These are phyloP conservation scores for Zoanthus solanderi DNA, from an alignment of 92 coral and sea anemone species.

Conservation along the genomic window DNA sequence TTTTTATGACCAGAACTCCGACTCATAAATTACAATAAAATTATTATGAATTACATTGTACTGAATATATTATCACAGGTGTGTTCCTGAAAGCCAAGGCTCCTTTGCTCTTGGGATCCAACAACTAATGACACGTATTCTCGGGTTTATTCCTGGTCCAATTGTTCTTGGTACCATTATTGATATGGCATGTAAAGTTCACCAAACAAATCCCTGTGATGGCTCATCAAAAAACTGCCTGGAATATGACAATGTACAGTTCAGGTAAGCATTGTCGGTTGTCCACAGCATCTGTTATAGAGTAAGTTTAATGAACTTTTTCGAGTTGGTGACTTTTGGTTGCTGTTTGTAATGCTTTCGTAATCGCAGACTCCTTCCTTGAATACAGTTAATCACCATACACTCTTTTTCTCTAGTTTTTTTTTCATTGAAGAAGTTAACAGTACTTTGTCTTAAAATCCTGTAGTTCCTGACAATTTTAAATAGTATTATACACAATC, in stretches of 20 bases:
- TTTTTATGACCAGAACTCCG: no score
- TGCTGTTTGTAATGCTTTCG: no score
- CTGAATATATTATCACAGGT: slow-evolving; percentile 57
- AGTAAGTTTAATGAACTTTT: no score
- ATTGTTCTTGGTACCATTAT: slow-evolving; percentile 83
- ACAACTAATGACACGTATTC: slow-evolving; percentile 84
- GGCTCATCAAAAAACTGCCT: slow-evolving; percentile 84
- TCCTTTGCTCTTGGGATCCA: slow-evolving; percentile 96
- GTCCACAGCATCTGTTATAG: no score
- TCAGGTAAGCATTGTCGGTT: slow-evolving; percentile 67
- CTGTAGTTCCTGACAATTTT: no score
- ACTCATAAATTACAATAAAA: neutral
- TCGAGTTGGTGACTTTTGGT: no score
- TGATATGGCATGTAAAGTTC: slow-evolving; percentile 82
- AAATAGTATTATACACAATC: no score
- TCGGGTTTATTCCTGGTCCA: slow-evolving; percentile 95
- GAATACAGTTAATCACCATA: no score
- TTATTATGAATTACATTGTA: neutral
- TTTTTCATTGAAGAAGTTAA: no score
- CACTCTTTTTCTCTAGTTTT: no score
- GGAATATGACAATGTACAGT: slow-evolving; percentile 79
- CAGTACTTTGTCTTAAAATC: no score
- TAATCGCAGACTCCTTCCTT: no score
- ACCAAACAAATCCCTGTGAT: slow-evolving; percentile 89
- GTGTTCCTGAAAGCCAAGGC: slow-evolving; percentile 96